Evolutionary conservation across 2,888 invertebrate species (phyloP), one percentile per base, ranked within the genome.

Genomic region (Neocrepidodera transversa): DNA sequence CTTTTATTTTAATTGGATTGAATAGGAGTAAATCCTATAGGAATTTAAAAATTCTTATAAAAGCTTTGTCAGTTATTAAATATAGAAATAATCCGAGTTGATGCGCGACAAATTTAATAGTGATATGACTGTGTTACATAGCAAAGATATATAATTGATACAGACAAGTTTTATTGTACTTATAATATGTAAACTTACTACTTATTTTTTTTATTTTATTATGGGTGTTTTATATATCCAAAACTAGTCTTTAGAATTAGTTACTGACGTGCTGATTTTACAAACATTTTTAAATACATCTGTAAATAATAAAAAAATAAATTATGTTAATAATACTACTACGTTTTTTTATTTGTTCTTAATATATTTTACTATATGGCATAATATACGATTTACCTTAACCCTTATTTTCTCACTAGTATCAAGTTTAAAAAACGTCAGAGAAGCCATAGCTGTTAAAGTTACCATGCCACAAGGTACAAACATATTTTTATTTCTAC

Each of bases 231-330:
- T 65, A 66, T 62, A 49, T 66, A 64, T 64, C 64, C 58, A 58
- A 62, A 63, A 63, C 35, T 69, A 69, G 69, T 70, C 69, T 68
- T 64, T 68, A 65, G 60, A 64, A 52, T 57, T 60, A 59, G 58
- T n/a, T 30, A 47, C 4, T 64, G 66, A 66, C 63, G 61, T 64
- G 64, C 60, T 69, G 59, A 66, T 61, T 65, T 68, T 65, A 60
- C 30, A 11, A 17, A 23, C 23, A 49, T 11, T 30, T 23, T 7
- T 26, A 50, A 7, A n/a, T 51, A 38, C 13, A 36, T 50, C 23
- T 35, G 13, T 18, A 35, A 50, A 36, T 23, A n/a, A 23, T 20
- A 7, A 30, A 30, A 32, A 30, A 32, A 11, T 30, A 48, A 26
- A 23, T 26, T 13, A 45, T 14, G 8, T 20, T 13, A 13, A 45